These are phyloP conservation scores for Tokudaia muenninki DNA, from an alignment of 2,797 vertebrate species.

Conservation along the genomic window DNA sequence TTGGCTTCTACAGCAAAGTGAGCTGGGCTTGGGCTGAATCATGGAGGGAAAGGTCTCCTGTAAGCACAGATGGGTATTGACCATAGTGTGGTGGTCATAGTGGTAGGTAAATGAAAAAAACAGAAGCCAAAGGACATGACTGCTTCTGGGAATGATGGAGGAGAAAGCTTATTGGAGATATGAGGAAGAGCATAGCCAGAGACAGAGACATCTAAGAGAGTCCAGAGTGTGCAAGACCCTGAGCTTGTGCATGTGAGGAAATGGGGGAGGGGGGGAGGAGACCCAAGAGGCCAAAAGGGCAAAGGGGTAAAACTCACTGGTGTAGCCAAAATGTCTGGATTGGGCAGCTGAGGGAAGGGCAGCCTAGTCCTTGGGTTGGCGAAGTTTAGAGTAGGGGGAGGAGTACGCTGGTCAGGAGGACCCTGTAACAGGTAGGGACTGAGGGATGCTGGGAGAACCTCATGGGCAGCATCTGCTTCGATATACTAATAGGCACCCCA, in stretches of 20 bases:
- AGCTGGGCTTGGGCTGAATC: background rate
- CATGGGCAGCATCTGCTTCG: background rate
- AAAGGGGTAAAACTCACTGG: background rate
- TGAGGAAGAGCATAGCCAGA: background rate
- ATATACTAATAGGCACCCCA: background rate
- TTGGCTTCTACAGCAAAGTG: background rate
- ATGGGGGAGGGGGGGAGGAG: background rate
- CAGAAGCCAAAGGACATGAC: background rate
- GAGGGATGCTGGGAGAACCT: background rate
- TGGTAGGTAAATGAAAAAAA: too few relatives aligned
- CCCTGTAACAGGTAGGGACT: background rate
- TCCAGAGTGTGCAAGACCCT: background rate
- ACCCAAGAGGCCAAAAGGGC: background rate
- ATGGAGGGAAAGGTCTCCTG: background rate
- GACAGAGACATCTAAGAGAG: background rate
- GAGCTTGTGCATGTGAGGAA: background rate
- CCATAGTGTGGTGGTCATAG: too few relatives aligned
- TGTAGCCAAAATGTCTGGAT: background rate
- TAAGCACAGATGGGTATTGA: background rate
- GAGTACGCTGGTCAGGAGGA: background rate
- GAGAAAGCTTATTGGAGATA: too few relatives aligned
- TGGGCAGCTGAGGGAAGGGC: too few relatives aligned
- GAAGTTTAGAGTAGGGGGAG: too few relatives aligned
- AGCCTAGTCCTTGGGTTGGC: background rate
- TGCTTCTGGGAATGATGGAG: background rate